Evolutionary conservation across 2,113 vertebrate genomes (phyloP).

Genomic region (Corythaixoides concolor): DNA sequence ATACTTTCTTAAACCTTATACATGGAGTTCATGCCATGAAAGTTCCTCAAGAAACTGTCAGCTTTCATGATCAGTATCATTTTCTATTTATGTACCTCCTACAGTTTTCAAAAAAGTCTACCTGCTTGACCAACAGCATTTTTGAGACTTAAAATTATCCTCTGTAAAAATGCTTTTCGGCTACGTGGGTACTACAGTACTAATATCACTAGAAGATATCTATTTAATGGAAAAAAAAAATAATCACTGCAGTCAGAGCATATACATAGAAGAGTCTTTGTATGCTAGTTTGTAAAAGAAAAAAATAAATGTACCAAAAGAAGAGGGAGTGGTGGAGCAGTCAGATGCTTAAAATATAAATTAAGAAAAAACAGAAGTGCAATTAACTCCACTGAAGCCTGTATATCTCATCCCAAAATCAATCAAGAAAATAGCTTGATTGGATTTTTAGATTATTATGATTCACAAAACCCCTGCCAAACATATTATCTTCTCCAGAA

Average conservation of each 20-base stretch:
- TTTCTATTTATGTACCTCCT: not conserved
- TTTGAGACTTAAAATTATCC: not conserved
- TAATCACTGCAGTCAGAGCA: not conserved
- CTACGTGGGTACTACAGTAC: not conserved
- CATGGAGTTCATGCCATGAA: not conserved
- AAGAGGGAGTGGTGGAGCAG: not conserved
- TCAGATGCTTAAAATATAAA: not conserved
- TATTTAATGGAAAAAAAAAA: not conserved
- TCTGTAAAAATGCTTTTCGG: not conserved
- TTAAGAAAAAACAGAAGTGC: not conserved
- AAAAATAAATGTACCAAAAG: not conserved
- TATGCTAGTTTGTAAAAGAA: not conserved
- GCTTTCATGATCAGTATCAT: not conserved
- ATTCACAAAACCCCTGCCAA: not conserved
- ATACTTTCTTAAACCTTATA: not conserved
- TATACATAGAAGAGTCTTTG: not conserved
- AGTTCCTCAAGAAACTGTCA: not conserved
- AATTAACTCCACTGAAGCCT: constrained; percentile 9
- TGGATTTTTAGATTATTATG: constrained; percentile 20
- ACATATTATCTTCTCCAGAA: not conserved
- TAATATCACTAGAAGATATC: not conserved
- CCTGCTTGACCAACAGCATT: not conserved
- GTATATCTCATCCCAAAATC: not conserved
- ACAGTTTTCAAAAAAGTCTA: not conserved
- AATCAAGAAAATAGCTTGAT: constrained; percentile 2